These are phyloP conservation scores for Colletes collaris DNA, from an alignment of 2,888 invertebrate genomes.

Conservation along the genomic window DNA sequence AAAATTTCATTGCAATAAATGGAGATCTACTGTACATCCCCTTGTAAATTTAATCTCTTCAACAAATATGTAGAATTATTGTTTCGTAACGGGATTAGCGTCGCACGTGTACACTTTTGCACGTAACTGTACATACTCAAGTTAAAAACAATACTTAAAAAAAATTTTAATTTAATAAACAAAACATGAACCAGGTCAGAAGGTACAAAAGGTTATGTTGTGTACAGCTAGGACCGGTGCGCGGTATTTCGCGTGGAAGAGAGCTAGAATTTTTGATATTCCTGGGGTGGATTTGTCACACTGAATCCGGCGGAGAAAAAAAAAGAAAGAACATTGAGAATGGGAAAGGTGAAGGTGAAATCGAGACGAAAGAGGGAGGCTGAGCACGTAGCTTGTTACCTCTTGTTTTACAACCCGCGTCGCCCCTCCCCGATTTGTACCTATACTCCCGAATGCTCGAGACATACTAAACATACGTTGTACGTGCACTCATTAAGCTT, in stretches of 20 bases:
- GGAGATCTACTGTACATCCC: no score
- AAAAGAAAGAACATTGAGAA: slow-evolving; percentile 23
- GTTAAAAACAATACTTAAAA: no score
- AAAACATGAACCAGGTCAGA: background rate
- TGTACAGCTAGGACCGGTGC: slow-evolving; percentile 3
- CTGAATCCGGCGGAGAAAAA: slow-evolving; percentile 29
- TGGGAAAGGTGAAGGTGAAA: slow-evolving; percentile 28
- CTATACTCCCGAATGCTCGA: slow-evolving; percentile 68
- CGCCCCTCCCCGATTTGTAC: slow-evolving; percentile 43
- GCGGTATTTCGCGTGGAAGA: background rate
- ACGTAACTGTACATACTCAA: no score
- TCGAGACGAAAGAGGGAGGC: slow-evolving; percentile 63
- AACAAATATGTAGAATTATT: no score
- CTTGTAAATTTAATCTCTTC: no score
- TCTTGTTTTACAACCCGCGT: slow-evolving; percentile 71
- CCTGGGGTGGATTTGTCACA: slow-evolving; percentile 67
- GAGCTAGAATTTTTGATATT: slow-evolving; percentile 37
- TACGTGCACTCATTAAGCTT: no score
- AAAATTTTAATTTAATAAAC: background rate
- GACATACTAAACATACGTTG: slow-evolving; percentile 75
- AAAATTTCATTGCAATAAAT: no score
- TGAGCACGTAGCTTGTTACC: slow-evolving; percentile 78
- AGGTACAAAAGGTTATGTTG: slow-evolving; percentile 13
- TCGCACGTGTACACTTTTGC: no score
- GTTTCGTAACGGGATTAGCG: no score